Conservation (phyloP, 1,140 invertebrate genomes). For the Psix sp. region DNA sequence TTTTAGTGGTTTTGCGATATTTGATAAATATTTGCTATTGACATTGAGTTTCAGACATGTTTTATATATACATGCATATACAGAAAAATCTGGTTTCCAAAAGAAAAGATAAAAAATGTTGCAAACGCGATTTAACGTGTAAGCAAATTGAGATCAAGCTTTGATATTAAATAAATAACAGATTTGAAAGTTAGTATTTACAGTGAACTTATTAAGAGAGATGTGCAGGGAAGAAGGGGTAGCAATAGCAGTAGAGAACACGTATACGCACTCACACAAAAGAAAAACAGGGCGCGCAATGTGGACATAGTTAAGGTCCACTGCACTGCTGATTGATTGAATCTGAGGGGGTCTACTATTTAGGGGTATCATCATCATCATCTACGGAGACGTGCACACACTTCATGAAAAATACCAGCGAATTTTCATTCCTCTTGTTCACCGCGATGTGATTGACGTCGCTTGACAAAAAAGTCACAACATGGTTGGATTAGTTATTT, state of each 20-base stretch:
- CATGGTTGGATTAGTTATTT: too few relatives aligned
- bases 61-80: too few relatives aligned
- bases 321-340: conserved; percentile 76
- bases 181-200: conserved; percentile 56
- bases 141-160: conserved; percentile 45
- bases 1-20: too few relatives aligned
- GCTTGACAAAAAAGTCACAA: background rate
- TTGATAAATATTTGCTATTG: too few relatives aligned
- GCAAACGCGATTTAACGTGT: conserved; percentile 18
- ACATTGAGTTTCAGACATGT: too few relatives aligned
- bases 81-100: too few relatives aligned
- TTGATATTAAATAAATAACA: conserved; percentile 52
- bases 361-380: conserved; percentile 74
- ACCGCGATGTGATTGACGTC: conserved; percentile 28
- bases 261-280: conserved; percentile 56
- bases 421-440: conserved; percentile 46
- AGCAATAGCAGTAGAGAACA: conserved; percentile 36
- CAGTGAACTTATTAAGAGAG: conserved; percentile 55
- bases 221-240: conserved; percentile 34
- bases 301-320: conserved; percentile 77
- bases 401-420: conserved; percentile 47
- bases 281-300: conserved; percentile 68
- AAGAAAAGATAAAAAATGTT: too few relatives aligned
- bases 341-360: conserved; percentile 72
- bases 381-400: conserved; percentile 48